Evolutionary conservation across 2,113 vertebrate species (phyloP).

Genomic region (Percina caprodes): DNA sequence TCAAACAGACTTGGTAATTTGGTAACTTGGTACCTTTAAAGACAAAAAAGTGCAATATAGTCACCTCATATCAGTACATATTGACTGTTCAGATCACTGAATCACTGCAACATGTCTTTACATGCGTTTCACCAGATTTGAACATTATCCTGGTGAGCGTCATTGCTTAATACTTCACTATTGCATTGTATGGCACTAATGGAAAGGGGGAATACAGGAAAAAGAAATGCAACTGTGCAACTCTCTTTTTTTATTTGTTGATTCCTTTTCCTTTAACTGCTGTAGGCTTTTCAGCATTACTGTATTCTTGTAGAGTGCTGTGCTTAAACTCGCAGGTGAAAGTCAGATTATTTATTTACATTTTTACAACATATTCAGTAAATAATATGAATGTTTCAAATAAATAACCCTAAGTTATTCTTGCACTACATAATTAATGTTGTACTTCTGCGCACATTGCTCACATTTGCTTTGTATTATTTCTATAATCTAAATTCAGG

Average conservation of each 20-base stretch:
- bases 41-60: background rate
- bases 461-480: background rate
- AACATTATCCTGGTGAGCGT: background rate
- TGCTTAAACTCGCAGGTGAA: background rate
- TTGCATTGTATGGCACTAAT: background rate
- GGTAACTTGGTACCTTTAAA: background rate
- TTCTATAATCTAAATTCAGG: background rate
- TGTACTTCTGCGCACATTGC: background rate
- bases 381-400: background rate
- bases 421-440: background rate
- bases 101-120: background rate
- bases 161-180: background rate
- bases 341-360: background rate
- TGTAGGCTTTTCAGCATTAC: too few relatives aligned
- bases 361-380: background rate
- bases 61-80: background rate
- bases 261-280: background rate
- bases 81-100: background rate
- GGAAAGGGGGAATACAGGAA: background rate
- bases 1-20: background rate
- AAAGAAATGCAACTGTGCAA: background rate
- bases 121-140: background rate
- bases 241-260: background rate
- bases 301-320: background rate
- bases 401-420: too few relatives aligned